phyloP scores from a whole-genome alignment of 2,797 vertebrate genomes.

The Pristis pectinata region DNA sequence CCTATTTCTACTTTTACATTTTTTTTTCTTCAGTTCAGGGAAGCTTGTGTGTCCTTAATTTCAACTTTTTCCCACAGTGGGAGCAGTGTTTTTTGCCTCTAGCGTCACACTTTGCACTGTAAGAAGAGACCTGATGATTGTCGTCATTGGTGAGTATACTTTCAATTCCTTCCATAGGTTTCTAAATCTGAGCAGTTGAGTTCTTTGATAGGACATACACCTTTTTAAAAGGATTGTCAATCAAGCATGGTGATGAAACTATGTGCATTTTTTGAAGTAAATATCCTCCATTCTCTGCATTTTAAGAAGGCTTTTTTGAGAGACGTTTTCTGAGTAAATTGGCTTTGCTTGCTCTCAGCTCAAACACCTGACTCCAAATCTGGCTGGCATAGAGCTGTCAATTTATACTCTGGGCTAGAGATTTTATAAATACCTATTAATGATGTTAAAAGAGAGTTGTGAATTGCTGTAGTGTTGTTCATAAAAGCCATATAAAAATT shows the following conservation, averaged over 20 bases:
- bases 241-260: too few relatives aligned
- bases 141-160: constrained; percentile 91
- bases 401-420: too few relatives aligned
- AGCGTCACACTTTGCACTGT: constrained; percentile 76
- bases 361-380: too few relatives aligned
- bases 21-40: background rate
- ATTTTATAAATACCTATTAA: too few relatives aligned
- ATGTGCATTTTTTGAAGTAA: background rate
- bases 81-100: constrained; percentile 90
- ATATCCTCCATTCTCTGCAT: too few relatives aligned
- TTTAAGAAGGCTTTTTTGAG: too few relatives aligned
- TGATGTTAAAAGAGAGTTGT: too few relatives aligned
- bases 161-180: constrained; percentile 31
- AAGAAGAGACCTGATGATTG: constrained; percentile 99
- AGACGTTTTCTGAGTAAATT: too few relatives aligned
- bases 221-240: background rate
- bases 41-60: background rate
- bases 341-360: too few relatives aligned
- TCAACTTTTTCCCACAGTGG: constrained; percentile 64
- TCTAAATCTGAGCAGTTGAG: background rate
- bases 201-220: background rate
- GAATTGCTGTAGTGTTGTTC: too few relatives aligned
- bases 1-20: background rate
- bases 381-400: too few relatives aligned
- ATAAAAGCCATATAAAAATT: too few relatives aligned